A percentile compares a stretch with the other conserved stretches of the same genome.
Conservation (phyloP, 1,140 invertebrate species). For the Lucilia cuprina region DNA sequence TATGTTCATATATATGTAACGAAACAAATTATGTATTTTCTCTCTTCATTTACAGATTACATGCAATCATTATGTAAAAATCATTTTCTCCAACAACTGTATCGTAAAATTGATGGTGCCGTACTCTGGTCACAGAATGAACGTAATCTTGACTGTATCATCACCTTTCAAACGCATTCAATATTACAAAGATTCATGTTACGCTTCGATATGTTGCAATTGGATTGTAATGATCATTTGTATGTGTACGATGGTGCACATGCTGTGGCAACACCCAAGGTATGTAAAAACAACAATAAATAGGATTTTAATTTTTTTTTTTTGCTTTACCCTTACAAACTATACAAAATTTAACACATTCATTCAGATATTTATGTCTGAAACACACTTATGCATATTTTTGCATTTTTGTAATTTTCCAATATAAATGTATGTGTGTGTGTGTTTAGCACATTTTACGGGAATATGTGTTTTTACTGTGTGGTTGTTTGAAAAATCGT, state of each 20-base stretch:
- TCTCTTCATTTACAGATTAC: constrained; percentile 72
- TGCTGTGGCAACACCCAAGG: constrained; percentile 84
- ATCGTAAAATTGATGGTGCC: constrained; percentile 89
- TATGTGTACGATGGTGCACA: constrained; percentile 92
- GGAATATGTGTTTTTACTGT: not conserved
- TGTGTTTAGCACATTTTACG: not conserved
- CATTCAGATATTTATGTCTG: not conserved
- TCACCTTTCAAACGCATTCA: constrained; percentile 92
- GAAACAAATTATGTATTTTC: not conserved
- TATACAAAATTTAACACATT: not conserved
- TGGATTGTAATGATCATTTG: constrained; percentile 93
- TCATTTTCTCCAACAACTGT: constrained; percentile 83
- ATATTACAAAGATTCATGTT: constrained; percentile 93
- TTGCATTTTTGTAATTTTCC: not conserved
- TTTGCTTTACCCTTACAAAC: not conserved
- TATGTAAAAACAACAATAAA: constrained; percentile 62
- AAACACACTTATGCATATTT: not conserved
- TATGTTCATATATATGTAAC: too few relatives aligned
- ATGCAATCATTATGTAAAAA: constrained; percentile 86
- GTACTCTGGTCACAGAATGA: constrained; percentile 88
- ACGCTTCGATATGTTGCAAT: constrained; percentile 78
- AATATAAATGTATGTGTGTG: not conserved
- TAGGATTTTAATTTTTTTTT: too few relatives aligned
- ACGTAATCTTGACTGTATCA: constrained; percentile 85
- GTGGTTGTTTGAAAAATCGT: not conserved